A percentile compares a stretch with the other conserved stretches of the same genome.
Conservation (phyloP, 2,888 invertebrate species). For the Diabrotica balteata region DNA sequence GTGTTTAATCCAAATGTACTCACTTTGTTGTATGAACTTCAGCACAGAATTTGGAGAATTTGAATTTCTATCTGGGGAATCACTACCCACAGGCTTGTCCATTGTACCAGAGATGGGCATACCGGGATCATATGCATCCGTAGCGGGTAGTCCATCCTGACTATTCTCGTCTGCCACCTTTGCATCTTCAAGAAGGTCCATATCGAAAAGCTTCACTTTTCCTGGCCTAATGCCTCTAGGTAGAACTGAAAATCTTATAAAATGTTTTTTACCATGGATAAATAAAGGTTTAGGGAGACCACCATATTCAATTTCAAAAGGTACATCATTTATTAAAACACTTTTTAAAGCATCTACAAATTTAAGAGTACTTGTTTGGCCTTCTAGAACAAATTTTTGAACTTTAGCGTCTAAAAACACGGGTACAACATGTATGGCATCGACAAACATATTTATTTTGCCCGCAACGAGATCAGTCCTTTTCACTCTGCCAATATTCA, state of each 20-base stretch:
- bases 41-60: conserved; percentile 50
- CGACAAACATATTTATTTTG: conserved; percentile 83
- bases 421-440: conserved; percentile 79
- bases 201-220: conserved; percentile 71
- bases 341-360: conserved; percentile 81
- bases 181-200: conserved; percentile 66
- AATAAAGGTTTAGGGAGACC: conserved; percentile 82
- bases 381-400: conserved; percentile 79
- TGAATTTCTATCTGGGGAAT: conserved; percentile 54
- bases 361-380: conserved; percentile 75
- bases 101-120: conserved; percentile 42
- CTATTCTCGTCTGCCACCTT: conserved; percentile 48
- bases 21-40: conserved; percentile 32
- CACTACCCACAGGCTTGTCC: conserved; percentile 26
- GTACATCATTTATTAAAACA: conserved; percentile 79
- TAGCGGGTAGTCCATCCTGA: conserved; percentile 31
- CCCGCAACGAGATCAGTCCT: conserved; percentile 84
- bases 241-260: conserved; percentile 79
- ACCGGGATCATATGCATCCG: conserved; percentile 51
- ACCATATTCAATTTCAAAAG: conserved; percentile 82
- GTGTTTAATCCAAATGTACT: background rate
- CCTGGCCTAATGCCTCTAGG: conserved; percentile 79
- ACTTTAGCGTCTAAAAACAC: conserved; percentile 84
- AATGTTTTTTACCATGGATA: conserved; percentile 78
- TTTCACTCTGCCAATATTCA: conserved; percentile 82